A percentile compares a stretch with the other conserved stretches of the same genome.
Evolutionary conservation across 2,797 vertebrate genomes (phyloP).

Genomic region (Lepilemur septentrionalis): DNA sequence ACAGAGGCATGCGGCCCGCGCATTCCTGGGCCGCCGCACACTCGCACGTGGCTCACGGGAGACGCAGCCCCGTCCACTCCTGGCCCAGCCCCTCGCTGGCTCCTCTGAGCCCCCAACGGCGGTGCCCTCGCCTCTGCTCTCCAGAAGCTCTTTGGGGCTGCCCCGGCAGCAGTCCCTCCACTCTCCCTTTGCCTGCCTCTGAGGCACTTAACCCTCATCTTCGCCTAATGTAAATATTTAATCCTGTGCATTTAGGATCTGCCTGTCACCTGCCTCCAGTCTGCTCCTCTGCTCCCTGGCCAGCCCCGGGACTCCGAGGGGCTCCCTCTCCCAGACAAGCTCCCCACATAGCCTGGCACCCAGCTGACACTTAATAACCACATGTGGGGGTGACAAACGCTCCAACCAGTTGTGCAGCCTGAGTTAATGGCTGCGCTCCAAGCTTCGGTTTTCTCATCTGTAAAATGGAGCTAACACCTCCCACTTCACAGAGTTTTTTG

Average conservation of each 20-base stretch:
- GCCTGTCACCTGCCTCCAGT: conserved; percentile 62
- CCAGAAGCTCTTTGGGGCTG: background rate
- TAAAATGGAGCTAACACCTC: background rate
- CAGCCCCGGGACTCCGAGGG: background rate
- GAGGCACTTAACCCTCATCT: conserved; percentile 70
- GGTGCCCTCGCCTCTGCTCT: background rate
- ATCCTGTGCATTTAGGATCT: conserved; percentile 55
- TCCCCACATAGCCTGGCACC: background rate
- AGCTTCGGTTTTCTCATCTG: background rate
- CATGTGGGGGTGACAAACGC: background rate
- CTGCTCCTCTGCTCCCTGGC: background rate
- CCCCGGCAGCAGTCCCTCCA: background rate
- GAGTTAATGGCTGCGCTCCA: accelerated
- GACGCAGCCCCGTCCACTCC: background rate
- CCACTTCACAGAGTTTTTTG: background rate
- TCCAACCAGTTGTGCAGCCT: background rate
- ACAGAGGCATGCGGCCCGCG: conserved; percentile 60
- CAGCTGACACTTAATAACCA: too few species aligned
- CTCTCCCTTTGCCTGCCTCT: background rate
- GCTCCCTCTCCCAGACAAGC: background rate
- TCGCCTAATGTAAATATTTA: conserved; percentile 74
- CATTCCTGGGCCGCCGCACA: conserved; percentile 55
- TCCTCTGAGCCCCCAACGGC: background rate
- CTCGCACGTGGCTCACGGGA: background rate
- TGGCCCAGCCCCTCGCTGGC: accelerated